Conservation (phyloP, 2,113 vertebrate genomes). For the Chroicocephalus ridibundus region DNA sequence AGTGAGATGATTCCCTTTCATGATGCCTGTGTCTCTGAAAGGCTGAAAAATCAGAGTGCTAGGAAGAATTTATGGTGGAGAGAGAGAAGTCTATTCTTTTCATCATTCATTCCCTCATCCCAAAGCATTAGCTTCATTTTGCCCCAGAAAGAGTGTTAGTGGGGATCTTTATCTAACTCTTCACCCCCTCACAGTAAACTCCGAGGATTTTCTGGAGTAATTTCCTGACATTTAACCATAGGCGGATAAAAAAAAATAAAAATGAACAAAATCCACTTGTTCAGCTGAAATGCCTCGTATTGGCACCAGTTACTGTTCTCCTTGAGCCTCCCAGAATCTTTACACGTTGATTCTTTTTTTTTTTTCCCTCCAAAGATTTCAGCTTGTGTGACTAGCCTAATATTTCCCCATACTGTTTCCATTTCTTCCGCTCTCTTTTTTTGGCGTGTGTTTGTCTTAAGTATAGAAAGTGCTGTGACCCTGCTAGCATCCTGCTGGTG, state of each 20-base stretch:
- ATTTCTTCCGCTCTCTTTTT: neutral
- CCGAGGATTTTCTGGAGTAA: neutral
- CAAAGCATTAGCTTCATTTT: neutral
- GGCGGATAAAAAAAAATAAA: neutral
- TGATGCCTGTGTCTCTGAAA: neutral
- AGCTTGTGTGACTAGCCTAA: neutral
- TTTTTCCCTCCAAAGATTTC: neutral
- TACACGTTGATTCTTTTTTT: neutral
- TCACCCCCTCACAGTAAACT: neutral
- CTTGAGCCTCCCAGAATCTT: neutral
- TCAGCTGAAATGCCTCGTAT: neutral
- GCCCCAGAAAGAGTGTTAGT: neutral
- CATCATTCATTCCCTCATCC: neutral
- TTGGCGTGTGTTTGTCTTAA: neutral
- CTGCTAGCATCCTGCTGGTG: neutral
- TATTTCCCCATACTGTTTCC: neutral
- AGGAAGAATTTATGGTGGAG: neutral
- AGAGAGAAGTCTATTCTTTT: neutral
- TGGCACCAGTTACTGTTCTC: neutral
- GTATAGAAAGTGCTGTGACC: neutral
- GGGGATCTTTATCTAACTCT: neutral
- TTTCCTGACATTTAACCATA: neutral
- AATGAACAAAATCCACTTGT: neutral
- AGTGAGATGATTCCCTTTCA: neutral
- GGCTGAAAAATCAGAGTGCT: neutral